Base-by-base conservation (phyloP, 2,113 vertebrate species). In the Catharus minimus region DNA sequence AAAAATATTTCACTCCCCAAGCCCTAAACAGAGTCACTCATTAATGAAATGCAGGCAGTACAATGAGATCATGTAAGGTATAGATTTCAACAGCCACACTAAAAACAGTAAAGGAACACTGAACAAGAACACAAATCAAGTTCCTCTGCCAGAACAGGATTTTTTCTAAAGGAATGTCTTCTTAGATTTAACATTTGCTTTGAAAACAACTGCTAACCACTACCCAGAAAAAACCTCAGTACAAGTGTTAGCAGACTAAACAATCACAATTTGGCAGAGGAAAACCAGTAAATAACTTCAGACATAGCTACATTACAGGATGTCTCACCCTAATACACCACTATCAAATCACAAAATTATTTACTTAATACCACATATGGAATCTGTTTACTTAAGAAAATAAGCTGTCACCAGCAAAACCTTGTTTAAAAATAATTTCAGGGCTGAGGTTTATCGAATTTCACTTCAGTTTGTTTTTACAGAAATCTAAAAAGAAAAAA, bases 41-140 rank as follows among this genome's bases (percentile, higher is more conserved):
- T 99, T 99, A 99, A 99, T 99, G 98, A 99, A 99, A 98, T 97
- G 96, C 98, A 99, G 98, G 98, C 98, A 96, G 96, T 88, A 97
- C 97, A 97, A 98, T 99, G 99, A 99, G 98, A 98, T 99, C 98
- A 99, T 98, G 96, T 98, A 98, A 98, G 98, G 98, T 98, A 98
- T 98, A 98, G 97, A 98, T 99, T 99, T 99, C 99, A 99, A 98
- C 98, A 98, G 98, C 97, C 98, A 97, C 94, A 97, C 97, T 98
- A 98, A 97, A 98, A 98, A 97, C 97, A 98, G 97, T 97, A 97
- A 98, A 98, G 97, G 96, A 98, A 98, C 97, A 98, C 88, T 86
- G 97, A 98, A 99, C 97, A 98, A 97, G 98, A 98, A 98, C 98
- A 99, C 98, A 98, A 98, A 98, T 98, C 98, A 98, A 97, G 97